A percentile compares a stretch with the other conserved stretches of the same genome.
These are phyloP conservation scores for Mactromeris polynyma DNA, from an alignment of 2,888 invertebrate genomes.

Conservation along the genomic window DNA sequence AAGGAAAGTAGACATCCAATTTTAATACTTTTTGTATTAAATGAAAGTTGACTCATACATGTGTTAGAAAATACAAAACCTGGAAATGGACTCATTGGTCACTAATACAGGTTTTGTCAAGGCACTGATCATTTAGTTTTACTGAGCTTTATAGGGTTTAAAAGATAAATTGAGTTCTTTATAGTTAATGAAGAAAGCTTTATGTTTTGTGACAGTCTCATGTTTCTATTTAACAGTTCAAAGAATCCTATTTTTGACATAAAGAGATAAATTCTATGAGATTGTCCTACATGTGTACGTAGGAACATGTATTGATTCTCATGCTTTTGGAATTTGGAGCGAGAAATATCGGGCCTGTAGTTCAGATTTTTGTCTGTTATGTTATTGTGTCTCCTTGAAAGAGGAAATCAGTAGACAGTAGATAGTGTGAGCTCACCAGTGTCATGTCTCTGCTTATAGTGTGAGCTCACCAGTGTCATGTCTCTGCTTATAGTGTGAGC, in stretches of 20 bases:
- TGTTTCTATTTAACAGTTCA: not conserved
- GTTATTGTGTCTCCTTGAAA: not conserved
- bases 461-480: too few relatives aligned
- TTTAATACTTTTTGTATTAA: too few relatives aligned
- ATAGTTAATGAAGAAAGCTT: too few relatives aligned
- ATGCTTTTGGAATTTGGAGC: not conserved
- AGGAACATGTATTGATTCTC: conserved; percentile 1
- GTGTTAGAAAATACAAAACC: too few relatives aligned
- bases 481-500: not conserved
- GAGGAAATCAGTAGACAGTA: not conserved
- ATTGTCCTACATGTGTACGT: not conserved
- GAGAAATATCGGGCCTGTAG: not conserved
- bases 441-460: not conserved
- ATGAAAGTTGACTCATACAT: too few relatives aligned
- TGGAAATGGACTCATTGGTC: too few relatives aligned
- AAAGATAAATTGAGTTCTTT: too few relatives aligned
- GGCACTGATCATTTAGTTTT: too few relatives aligned
- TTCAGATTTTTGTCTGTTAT: not conserved
- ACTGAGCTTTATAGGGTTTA: too few relatives aligned
- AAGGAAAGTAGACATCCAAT: too few relatives aligned
- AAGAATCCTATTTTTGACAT: not conserved
- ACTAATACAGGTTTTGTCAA: too few relatives aligned
- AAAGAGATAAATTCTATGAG: not conserved
- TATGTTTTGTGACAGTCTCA: too few relatives aligned
- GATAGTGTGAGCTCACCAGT: not conserved